Evolutionary conservation across 92 coral and sea anemone genomes (phyloP).

Genomic region (Anthopleura xanthogrammica): DNA sequence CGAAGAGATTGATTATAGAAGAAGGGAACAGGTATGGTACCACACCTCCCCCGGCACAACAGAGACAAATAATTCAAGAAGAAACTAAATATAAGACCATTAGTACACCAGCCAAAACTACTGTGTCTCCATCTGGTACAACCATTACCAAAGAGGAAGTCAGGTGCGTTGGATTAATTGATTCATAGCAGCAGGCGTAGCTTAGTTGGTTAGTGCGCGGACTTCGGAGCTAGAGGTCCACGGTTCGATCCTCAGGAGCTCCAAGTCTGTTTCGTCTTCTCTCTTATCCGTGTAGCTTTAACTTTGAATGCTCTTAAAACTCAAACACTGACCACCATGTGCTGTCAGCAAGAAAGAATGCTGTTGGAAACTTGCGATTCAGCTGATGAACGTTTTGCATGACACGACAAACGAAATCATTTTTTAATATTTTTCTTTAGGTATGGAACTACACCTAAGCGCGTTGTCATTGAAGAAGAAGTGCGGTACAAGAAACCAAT

Average conservation of each 20-base stretch:
- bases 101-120: slow-evolving; percentile 4
- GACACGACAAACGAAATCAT: background rate
- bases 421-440: background rate
- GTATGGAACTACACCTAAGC: slow-evolving; percentile 57
- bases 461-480: slow-evolving; percentile 58
- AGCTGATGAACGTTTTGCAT: no score
- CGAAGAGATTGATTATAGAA: slow-evolving; percentile 55
- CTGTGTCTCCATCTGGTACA: slow-evolving; percentile 20
- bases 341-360: no score
- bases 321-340: no score
- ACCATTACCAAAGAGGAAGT: slow-evolving; percentile 33
- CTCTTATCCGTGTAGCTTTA: no score
- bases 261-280: no score
- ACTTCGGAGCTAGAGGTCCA: no score
- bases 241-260: no score
- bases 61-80: slow-evolving; percentile 56
- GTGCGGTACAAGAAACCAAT: slow-evolving; percentile 56
- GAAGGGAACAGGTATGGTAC: slow-evolving; percentile 50
- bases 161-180: background rate
- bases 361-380: no score
- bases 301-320: no score
- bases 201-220: no score
- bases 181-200: no score
- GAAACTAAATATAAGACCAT: slow-evolving; percentile 42
- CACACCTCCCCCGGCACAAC: slow-evolving; percentile 43